Evolutionary conservation across 2,113 vertebrate genomes (phyloP), one percentile per base, ranked within the genome.

Genomic region (Periophthalmus modestus): DNA sequence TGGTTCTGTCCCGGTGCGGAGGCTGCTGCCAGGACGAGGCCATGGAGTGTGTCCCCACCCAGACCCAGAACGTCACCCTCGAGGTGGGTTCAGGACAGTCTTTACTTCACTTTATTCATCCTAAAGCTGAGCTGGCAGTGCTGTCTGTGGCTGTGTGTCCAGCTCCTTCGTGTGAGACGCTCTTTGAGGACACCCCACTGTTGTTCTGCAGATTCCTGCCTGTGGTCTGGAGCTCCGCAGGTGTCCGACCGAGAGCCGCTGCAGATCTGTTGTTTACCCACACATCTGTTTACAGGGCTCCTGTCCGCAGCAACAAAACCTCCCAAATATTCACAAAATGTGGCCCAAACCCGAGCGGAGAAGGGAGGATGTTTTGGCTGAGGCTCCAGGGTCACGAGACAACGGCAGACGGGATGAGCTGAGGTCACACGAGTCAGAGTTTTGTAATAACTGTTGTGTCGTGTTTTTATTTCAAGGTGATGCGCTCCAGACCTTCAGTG

Each of bases 1-100:
- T 98, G 66, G 94, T 94, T 69, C 90, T 98, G 72, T 93, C 92
- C 78, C 95, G 96, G 74, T 98, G 97, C 43, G 96, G 93, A 0
- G 97, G 97, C 76, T 98, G 95, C 92, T 98, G 97, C 85, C 95
- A 82, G 0, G 97, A 98, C 0, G 97, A 98, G 77, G 92, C 93
- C 0, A 83, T 95, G 66, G 96, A 98, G 89, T 98, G 97, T 18
- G 94, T 96, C 28, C 95, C 96, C 57, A 93, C 92, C 0, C 93
- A 95, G 73, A 92, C 94, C 36, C 88, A 87, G 77, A 98, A 98
- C 43, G 74, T 96, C 86, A 98, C 96, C 0, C 92, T 98, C 95
- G 93, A 96, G 96, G 97, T 97, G 85, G 91, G 72, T 28, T 3
- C 28, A 28, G 28, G 28, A 28, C 28, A 28, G 28, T 28, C 28